Percentiles rank a stretch among this genome's conserved stretches.
Evolutionary conservation across 2,113 vertebrate species (phyloP).

Genomic region (Oreochromis spilurus): DNA sequence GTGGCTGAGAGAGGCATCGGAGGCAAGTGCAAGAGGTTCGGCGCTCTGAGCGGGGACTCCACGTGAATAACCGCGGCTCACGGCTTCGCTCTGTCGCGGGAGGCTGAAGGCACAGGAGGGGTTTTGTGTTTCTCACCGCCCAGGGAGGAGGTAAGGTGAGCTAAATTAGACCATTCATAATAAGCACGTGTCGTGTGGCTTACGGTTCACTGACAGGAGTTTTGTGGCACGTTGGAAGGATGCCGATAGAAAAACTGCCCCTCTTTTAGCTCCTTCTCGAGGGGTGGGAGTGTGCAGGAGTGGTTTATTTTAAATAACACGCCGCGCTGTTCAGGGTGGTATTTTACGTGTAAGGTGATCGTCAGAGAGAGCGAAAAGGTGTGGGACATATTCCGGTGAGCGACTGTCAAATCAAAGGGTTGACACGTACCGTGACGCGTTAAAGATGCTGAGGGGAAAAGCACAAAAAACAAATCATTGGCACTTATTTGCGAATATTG

Average conservation of each 20-base stretch:
- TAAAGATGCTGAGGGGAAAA: not conserved
- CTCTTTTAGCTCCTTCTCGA: not conserved
- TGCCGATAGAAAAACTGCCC: not conserved
- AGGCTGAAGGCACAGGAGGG: not conserved
- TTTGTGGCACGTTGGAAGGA: constrained; percentile 12
- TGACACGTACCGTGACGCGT: not conserved
- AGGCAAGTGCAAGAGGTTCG: constrained; percentile 30
- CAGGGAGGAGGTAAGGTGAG: constrained; percentile 29
- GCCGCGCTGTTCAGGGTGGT: not conserved
- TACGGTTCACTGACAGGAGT: constrained; percentile 42
- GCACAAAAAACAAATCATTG: not conserved
- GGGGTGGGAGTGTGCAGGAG: not conserved
- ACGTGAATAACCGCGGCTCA: constrained; percentile 24
- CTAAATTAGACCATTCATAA: not conserved
- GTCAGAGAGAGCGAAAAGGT: not conserved
- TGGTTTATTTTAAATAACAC: not conserved
- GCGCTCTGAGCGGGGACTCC: constrained; percentile 32
- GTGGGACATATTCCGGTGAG: not conserved
- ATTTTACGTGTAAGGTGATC: not conserved
- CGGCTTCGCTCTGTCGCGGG: not conserved
- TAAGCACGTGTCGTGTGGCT: constrained; percentile 21
- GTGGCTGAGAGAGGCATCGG: constrained; percentile 19
- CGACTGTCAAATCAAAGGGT: constrained; percentile 22
- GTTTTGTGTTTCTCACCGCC: constrained; percentile 4
- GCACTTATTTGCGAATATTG: not conserved